Percentiles rank a stretch among this genome's conserved stretches.
These are phyloP conservation scores for Ostrea edulis DNA, from an alignment of 1,140 invertebrate genomes.

Conservation along the genomic window DNA sequence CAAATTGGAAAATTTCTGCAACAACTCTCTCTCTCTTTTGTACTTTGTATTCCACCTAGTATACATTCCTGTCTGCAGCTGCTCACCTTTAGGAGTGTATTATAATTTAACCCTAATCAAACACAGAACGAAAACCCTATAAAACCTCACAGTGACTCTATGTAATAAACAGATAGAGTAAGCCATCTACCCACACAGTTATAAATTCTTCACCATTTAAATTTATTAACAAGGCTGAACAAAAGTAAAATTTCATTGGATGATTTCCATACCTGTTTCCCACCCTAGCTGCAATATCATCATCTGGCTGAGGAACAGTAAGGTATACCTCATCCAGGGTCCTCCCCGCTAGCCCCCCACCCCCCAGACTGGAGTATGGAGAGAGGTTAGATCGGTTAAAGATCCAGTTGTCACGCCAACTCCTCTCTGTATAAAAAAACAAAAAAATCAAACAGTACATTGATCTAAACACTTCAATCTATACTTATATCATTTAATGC, in stretches of 20 bases:
- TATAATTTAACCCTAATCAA: too few species aligned
- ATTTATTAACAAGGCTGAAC: background rate
- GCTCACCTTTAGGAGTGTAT: too few species aligned
- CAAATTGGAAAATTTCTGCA: too few species aligned
- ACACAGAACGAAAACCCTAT: background rate
- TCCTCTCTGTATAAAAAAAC: conserved; percentile 42
- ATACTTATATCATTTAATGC: too few species aligned
- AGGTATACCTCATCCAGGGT: conserved; percentile 59
- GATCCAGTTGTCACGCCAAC: conserved; percentile 72
- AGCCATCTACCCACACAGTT: background rate
- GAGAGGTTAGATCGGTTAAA: conserved; percentile 65
- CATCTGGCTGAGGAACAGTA: conserved; percentile 68
- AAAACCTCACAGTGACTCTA: background rate
- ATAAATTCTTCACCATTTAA: background rate
- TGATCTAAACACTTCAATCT: too few species aligned
- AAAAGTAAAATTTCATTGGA: background rate
- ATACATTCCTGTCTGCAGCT: too few species aligned
- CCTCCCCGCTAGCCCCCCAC: conserved; percentile 44
- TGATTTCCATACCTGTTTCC: conserved; percentile 68
- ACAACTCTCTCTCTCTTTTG: too few species aligned
- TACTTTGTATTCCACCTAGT: too few species aligned
- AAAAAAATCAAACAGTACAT: too few species aligned
- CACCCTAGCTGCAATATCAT: conserved; percentile 64
- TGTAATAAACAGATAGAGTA: background rate
- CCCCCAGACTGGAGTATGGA: conserved; percentile 57